Evolutionary conservation across 2,797 vertebrate species (phyloP).

Genomic region (Chelmon rostratus): DNA sequence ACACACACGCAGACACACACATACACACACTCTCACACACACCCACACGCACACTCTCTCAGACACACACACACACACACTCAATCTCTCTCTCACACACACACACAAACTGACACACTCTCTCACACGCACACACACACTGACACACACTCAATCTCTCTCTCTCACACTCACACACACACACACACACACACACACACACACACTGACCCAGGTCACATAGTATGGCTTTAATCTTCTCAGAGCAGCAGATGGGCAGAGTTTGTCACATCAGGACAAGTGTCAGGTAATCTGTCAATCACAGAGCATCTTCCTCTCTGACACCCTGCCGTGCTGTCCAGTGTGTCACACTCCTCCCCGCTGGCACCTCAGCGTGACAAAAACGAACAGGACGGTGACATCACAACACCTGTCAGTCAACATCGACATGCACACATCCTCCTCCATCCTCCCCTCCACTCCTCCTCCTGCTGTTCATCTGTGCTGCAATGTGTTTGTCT

Average conservation of each 20-base stretch:
- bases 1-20: constrained; percentile 1
- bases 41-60: not conserved
- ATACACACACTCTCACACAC: not conserved
- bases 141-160: constrained; percentile 11
- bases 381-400: not conserved
- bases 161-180: too few species aligned
- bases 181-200: not conserved
- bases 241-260: constrained; percentile 46
- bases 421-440: not conserved
- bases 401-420: not conserved
- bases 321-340: not conserved
- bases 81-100: too few species aligned
- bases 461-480: constrained; percentile 61
- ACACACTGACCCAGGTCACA: not conserved
- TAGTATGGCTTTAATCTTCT: constrained; percentile 43
- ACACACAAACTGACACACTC: constrained; percentile 14
- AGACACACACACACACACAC: constrained; percentile 1
- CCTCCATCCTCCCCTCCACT: constrained; percentile 2
- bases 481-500: constrained; percentile 74
- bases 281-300: constrained; percentile 50
- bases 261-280: constrained; percentile 36
- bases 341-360: constrained; percentile 27
- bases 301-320: not conserved
- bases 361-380: not conserved
- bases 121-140: not conserved